Evolutionary conservation across 2,113 vertebrate species (phyloP).

Genomic region (Recurvirostra avosetta): DNA sequence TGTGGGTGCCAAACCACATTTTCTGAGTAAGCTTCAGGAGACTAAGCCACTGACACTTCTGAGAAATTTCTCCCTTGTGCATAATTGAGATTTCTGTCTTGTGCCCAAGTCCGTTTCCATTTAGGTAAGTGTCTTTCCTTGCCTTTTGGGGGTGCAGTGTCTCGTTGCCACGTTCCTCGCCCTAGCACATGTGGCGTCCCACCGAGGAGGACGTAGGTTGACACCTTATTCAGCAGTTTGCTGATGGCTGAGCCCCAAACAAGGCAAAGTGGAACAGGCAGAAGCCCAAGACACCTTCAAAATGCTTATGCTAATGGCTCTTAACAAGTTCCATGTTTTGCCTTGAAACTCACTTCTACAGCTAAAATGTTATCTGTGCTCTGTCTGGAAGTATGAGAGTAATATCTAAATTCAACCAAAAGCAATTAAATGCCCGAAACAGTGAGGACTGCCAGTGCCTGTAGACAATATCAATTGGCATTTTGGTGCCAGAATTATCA

Average conservation of each 20-base stretch:
- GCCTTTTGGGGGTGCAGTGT: not conserved
- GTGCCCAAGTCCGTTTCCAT: accelerated
- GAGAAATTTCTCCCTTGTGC: not conserved
- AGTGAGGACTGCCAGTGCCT: not conserved
- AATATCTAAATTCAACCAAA: not conserved
- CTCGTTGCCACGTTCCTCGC: accelerated
- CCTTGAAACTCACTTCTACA: not conserved
- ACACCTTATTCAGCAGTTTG: not conserved
- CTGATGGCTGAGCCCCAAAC: conserved; percentile 2
- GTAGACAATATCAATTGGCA: not conserved
- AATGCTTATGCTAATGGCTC: not conserved
- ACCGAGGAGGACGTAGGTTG: accelerated
- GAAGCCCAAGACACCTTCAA: conserved; percentile 35
- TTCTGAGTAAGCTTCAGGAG: not conserved
- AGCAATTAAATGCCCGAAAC: not conserved
- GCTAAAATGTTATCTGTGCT: not conserved
- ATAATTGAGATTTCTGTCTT: not conserved
- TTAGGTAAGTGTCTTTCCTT: not conserved
- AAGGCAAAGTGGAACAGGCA: not conserved
- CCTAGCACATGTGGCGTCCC: accelerated
- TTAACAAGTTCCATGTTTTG: conserved; percentile 9
- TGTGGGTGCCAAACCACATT: conserved; percentile 6
- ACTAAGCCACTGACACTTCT: not conserved
- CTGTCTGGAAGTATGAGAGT: not conserved
- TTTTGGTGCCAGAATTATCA: not conserved